Evolutionary conservation across 2,797 vertebrate species (phyloP).

Genomic region (Spinibarbus caldwelli): DNA sequence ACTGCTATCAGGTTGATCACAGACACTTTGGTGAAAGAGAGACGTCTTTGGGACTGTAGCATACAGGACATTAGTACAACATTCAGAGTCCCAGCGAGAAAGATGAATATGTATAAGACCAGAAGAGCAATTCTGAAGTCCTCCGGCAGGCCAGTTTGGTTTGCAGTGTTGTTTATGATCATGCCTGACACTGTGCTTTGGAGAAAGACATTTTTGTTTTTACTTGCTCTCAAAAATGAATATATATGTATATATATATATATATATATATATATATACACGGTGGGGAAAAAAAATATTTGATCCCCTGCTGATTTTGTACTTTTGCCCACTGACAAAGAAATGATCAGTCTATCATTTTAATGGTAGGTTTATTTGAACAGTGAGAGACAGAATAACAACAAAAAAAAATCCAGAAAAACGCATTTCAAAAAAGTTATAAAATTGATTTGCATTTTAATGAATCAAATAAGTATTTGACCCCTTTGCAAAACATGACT

Average conservation of each 20-base stretch:
- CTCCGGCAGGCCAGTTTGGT: not conserved
- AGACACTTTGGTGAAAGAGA: slow-evolving; percentile 67
- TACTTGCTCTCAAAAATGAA: not conserved
- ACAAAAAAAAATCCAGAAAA: no score
- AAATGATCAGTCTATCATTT: no score
- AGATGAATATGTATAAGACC: slow-evolving; percentile 63
- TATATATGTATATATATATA: not conserved
- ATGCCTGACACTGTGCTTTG: not conserved
- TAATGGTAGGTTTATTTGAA: no score
- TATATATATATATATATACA: not conserved
- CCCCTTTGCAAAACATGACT: no score
- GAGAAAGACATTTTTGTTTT: not conserved
- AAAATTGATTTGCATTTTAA: no score
- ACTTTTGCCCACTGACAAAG: no score
- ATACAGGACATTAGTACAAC: slow-evolving; percentile 66
- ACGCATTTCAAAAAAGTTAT: no score
- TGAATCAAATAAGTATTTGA: no score
- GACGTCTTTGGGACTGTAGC: slow-evolving; percentile 63
- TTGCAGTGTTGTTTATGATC: not conserved
- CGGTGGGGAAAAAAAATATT: no score
- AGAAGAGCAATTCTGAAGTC: slow-evolving; percentile 50
- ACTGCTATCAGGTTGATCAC: slow-evolving; percentile 73
- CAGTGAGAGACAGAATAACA: no score
- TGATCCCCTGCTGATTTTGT: no score
- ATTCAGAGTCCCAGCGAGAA: slow-evolving; percentile 68